Base-by-base conservation (phyloP, 2,888 invertebrate species). In the Kuschelorhynchus macadamiae region DNA sequence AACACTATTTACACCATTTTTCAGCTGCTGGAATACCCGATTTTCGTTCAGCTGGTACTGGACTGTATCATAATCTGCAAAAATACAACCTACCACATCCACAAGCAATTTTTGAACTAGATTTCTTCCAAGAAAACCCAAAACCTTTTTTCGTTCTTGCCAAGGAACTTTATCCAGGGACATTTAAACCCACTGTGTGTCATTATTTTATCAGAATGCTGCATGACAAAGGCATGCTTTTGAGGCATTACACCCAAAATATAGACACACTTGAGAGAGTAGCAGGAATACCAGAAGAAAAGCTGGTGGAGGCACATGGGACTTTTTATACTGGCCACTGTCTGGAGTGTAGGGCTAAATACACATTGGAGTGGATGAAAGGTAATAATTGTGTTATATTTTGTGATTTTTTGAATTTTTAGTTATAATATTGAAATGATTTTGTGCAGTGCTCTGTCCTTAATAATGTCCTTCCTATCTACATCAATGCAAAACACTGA, bases 21-120 rank as follows among this genome's bases (percentile, higher is more conserved):
- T 64, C 81, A 95, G 95, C 95, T 78, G 96, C 96, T 60, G 98
- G 98, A 32, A 97, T 98, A 75, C 98, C 98, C 16, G 98, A 98
- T 82, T 98, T 98, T 82, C 90, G 98, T 17, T 95, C 96, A 16
- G 96, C 97, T 0, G 94, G 92, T 21, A 93, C 93, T 59, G 98
- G 98, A 0, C 86, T 98, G 0, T 98, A 98, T 81, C 89, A 93
- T 81, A 97, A 97, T 81, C 85, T 98, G 46, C 89, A 92, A 75
- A 94, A 97, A 81, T 98, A 96, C 82, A 90, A 97, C 73, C 85
- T 98, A 42, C 95, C 96, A 0, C 89, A 94, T 84, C 97, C 97
- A 0, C 92, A 94, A 80, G 94, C 95, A 0, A 94, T 98, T 76
- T 98, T 98, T 81, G 94, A 96, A 80, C 87, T 97, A 56, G 90